phyloP scores from a whole-genome alignment of 2,113 vertebrate species.

The Holacanthus passer region DNA sequence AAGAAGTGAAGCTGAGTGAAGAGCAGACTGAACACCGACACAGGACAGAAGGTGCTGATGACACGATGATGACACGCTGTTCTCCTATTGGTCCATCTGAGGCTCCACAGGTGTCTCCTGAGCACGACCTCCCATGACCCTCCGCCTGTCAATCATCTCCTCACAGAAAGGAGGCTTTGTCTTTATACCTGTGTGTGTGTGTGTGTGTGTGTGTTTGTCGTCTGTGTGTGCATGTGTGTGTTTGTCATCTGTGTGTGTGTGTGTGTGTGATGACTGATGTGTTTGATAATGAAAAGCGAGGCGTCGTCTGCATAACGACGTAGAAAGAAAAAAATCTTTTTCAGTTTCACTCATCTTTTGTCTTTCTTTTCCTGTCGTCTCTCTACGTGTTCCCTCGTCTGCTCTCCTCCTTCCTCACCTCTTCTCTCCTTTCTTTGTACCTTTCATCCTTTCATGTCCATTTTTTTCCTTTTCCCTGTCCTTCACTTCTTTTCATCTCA shows the following conservation, averaged over 20 bases:
- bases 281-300: slow-evolving; percentile 15
- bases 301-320: slow-evolving; percentile 36
- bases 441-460: too few species aligned
- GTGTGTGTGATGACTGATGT: background rate
- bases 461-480: background rate
- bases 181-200: slow-evolving; percentile 17
- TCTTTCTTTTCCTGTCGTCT: background rate
- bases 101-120: slow-evolving; percentile 52
- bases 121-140: slow-evolving; percentile 63
- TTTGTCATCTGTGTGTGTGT: slow-evolving; percentile 30
- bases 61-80: slow-evolving; percentile 36
- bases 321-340: background rate
- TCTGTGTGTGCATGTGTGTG: slow-evolving; percentile 9
- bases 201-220: slow-evolving; percentile 26
- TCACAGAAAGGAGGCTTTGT: slow-evolving; percentile 73
- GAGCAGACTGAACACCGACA: background rate
- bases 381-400: background rate
- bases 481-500: too few species aligned
- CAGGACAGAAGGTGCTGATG: slow-evolving; percentile 11
- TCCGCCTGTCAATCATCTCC: slow-evolving; percentile 55
- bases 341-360: background rate
- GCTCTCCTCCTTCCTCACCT: background rate
- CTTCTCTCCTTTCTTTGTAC: background rate
- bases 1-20: slow-evolving; percentile 19
- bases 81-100: slow-evolving; percentile 52